Conservation (phyloP, 2,797 vertebrate genomes). For the Galagoides demidoff region DNA sequence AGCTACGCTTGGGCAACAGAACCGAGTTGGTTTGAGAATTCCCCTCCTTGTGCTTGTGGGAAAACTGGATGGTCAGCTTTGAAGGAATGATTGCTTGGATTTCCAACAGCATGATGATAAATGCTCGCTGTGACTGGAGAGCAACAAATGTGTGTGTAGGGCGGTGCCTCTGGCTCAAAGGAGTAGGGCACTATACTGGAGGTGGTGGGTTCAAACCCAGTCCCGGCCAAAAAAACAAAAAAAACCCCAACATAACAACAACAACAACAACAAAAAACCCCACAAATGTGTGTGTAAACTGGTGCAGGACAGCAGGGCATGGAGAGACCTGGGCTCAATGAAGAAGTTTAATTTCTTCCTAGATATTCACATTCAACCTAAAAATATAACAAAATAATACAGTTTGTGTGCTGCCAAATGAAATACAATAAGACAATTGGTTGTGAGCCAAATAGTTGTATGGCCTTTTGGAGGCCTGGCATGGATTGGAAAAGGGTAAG, state of each 20-base stretch:
- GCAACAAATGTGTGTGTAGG: background rate
- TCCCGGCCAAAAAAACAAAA: no score
- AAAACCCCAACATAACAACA: no score
- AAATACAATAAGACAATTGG: background rate
- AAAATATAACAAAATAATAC: constrained; percentile 21
- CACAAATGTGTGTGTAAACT: background rate
- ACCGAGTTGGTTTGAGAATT: background rate
- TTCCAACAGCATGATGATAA: background rate
- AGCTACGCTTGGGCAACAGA: background rate
- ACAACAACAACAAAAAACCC: no score
- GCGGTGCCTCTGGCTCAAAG: no score
- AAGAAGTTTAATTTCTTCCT: background rate
- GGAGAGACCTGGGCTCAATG: background rate
- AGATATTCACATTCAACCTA: background rate
- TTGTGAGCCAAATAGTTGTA: background rate
- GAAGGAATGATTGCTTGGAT: background rate
- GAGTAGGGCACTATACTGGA: no score
- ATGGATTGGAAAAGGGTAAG: background rate
- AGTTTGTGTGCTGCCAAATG: background rate
- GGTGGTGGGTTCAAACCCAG: no score
- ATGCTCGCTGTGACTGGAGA: background rate
- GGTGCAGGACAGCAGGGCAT: background rate
- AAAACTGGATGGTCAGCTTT: background rate
- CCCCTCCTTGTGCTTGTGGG: background rate
- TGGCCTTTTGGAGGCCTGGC: background rate